Evolutionary conservation across 2,888 invertebrate genomes (phyloP).

Genomic region (Netelia virgata): DNA sequence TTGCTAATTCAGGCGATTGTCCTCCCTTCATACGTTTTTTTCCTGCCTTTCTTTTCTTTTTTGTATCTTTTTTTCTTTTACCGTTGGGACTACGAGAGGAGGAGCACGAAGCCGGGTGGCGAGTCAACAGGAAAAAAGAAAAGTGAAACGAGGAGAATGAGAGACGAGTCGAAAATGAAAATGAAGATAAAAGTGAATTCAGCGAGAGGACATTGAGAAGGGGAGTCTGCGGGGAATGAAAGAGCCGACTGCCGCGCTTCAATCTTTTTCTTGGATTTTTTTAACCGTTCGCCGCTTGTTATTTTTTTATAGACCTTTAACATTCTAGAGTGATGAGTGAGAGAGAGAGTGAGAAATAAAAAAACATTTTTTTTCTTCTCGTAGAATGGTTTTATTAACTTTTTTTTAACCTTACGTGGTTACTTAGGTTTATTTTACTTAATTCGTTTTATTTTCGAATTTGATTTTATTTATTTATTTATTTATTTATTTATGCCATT

Average conservation of each 20-base stretch:
- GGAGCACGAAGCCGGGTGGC: conserved; percentile 35
- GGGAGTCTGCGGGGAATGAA: conserved; percentile 5
- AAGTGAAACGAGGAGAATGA: conserved; percentile 44
- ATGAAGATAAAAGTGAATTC: conserved; percentile 23
- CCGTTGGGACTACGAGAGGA: conserved; percentile 10
- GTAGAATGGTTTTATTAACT: too few species aligned
- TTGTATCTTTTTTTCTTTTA: conserved; percentile 48
- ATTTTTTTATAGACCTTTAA: background rate
- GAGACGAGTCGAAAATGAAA: conserved; percentile 8
- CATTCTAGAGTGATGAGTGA: too few species aligned
- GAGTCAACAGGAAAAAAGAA: conserved; percentile 65
- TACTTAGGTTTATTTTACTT: too few species aligned
- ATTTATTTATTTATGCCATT: too few species aligned
- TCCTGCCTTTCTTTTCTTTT: conserved; percentile 54
- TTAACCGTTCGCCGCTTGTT: background rate
- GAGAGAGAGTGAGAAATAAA: too few species aligned
- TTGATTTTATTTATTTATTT: too few species aligned
- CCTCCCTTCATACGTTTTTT: conserved; percentile 69
- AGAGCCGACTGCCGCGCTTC: conserved; percentile 1
- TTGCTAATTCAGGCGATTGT: conserved; percentile 80
- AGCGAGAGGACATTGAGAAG: conserved; percentile 33
- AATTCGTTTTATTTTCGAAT: too few species aligned
- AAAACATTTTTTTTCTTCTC: too few species aligned
- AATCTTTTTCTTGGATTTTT: background rate
- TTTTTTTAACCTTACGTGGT: too few species aligned